These are phyloP conservation scores for Chlorodrepanis virens DNA, from an alignment of 2,113 vertebrate species.

Conservation along the genomic window DNA sequence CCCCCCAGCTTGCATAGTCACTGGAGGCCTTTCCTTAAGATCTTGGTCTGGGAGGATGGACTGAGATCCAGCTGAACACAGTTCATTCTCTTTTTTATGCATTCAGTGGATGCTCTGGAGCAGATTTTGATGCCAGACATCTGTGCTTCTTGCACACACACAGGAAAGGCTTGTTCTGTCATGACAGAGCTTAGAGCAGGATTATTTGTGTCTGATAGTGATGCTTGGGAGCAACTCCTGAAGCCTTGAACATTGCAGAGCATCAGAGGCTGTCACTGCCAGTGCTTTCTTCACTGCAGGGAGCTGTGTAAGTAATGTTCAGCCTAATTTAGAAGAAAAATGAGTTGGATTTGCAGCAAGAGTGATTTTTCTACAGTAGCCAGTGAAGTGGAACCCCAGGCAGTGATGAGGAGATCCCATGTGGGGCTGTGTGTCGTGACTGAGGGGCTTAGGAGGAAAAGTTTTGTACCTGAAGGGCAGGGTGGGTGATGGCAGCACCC, in stretches of 20 bases:
- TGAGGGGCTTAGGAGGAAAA: background rate
- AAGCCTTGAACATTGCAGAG: conserved; percentile 64
- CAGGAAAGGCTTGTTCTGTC: background rate
- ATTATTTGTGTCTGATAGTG: background rate
- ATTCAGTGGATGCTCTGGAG: conserved; percentile 20
- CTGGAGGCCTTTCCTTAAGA: background rate
- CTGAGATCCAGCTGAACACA: background rate
- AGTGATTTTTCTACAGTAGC: conserved; percentile 52
- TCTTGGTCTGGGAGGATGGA: background rate
- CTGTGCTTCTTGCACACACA: background rate
- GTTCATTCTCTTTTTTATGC: background rate
- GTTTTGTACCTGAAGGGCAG: background rate
- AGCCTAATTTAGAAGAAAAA: conserved; percentile 70
- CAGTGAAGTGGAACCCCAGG: conserved; percentile 29
- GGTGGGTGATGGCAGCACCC: background rate
- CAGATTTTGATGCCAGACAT: conserved; percentile 36
- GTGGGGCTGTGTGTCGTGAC: background rate
- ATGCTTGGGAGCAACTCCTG: conserved; percentile 50
- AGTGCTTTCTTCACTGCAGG: conserved; percentile 70
- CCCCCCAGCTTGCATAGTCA: background rate
- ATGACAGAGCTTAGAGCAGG: conserved; percentile 14
- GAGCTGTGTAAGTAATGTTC: conserved; percentile 67
- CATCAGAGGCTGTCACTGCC: conserved; percentile 66
- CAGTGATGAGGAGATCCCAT: background rate
- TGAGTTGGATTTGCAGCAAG: conserved; percentile 59